phyloP scores from a whole-genome alignment of 1,140 invertebrate genomes.

The Argopecten irradians region DNA sequence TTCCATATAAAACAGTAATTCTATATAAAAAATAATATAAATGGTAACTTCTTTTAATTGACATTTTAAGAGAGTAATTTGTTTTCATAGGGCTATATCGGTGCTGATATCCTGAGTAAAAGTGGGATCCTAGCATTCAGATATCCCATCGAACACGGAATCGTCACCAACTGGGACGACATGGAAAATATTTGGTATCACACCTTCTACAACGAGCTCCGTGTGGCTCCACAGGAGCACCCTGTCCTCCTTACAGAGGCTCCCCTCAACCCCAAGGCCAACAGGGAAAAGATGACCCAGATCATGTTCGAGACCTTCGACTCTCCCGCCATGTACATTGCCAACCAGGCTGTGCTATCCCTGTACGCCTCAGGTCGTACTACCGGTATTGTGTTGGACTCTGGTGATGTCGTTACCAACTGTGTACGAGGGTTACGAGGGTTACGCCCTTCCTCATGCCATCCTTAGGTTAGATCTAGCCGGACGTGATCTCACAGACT shows the following conservation, averaged over 20 bases:
- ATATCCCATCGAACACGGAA: constrained; percentile 83
- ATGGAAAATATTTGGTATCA: constrained; percentile 95
- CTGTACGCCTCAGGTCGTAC: constrained; percentile 93
- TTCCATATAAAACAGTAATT: too few species aligned
- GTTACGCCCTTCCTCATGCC: constrained; percentile 84
- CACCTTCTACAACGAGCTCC: constrained; percentile 79
- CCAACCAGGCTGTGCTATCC: constrained; percentile 88
- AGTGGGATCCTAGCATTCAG: constrained; percentile 86
- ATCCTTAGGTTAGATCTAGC: constrained; percentile 93
- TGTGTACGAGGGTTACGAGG: constrained; percentile 92
- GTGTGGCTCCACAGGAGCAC: constrained; percentile 77
- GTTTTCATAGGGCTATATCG: too few species aligned
- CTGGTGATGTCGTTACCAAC: constrained; percentile 91
- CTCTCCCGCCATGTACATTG: constrained; percentile 72
- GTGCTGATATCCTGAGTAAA: constrained; percentile 96
- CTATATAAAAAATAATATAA: too few species aligned
- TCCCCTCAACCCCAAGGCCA: constrained; percentile 71
- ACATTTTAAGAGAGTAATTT: too few species aligned
- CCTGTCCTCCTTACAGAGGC: constrained; percentile 80
- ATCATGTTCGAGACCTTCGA: constrained; percentile 83
- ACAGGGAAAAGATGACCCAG: constrained; percentile 90
- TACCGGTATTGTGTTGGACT: constrained; percentile 92
- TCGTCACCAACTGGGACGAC: constrained; percentile 95
- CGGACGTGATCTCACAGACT: constrained; percentile 95
- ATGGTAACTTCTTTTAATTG: too few species aligned